These are phyloP conservation scores for Fratercula arctica DNA, from an alignment of 2,797 vertebrate species.

Conservation along the genomic window DNA sequence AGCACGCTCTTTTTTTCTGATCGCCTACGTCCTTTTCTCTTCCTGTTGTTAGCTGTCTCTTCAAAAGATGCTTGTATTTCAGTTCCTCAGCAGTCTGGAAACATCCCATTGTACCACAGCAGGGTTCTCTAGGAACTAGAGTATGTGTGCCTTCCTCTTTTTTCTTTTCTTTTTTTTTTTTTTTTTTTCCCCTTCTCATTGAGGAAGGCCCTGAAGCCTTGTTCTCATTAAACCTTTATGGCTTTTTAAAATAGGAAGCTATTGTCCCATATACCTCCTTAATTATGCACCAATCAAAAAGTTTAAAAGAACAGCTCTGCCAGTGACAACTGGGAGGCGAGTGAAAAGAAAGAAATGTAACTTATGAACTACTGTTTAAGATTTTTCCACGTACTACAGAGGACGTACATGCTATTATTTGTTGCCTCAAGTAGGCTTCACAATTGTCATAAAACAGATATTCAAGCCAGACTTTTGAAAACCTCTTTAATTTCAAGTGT, in stretches of 20 bases:
- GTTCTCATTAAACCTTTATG: slow-evolving; percentile 73
- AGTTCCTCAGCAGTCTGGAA: slow-evolving; percentile 43
- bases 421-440: neutral
- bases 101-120: slow-evolving; percentile 50
- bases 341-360: neutral
- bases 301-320: neutral
- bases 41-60: slow-evolving; percentile 35
- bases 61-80: slow-evolving; percentile 44
- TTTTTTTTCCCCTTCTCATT: neutral
- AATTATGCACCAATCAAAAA: slow-evolving; percentile 65
- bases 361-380: neutral
- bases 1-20: slow-evolving; percentile 44
- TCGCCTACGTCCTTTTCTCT: neutral
- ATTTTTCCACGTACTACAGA: neutral
- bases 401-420: neutral
- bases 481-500: neutral
- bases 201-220: slow-evolving; percentile 63
- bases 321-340: neutral
- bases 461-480: neutral
- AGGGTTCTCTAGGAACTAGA: slow-evolving; percentile 21
- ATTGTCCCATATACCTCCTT: slow-evolving; percentile 67
- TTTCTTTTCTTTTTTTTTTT: neutral
- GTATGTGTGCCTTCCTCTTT: neutral
- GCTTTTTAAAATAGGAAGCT: slow-evolving; percentile 53
- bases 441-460: neutral